Evolutionary conservation across 2,797 vertebrate species (phyloP), one percentile per base, ranked within the genome.

Genomic region (Remorina albescens): DNA sequence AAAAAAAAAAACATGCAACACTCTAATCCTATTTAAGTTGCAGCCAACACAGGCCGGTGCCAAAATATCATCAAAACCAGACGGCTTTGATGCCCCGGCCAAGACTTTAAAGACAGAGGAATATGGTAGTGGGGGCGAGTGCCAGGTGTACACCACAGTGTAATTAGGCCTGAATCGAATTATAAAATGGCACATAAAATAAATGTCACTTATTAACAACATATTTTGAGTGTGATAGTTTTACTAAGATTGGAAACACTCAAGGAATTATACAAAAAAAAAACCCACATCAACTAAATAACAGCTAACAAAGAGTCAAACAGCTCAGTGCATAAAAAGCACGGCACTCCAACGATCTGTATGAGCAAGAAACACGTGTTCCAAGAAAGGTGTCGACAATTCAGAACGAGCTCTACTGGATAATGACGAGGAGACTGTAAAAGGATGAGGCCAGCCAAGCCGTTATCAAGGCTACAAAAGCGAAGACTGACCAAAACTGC

Each of bases 1-100:
- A n/a, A n/a, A n/a, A n/a, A n/a, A n/a, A n/a, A n/a, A n/a, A n/a
- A n/a, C 78, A 60, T 83, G 89, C 84, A 86, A 89, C 76, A 85
- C 87, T 88, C 85, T 91, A 91, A 93, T 94, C 90, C 86, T 53
- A 84, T 93, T 94, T 93, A 91, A 92, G 81, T 88, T 85, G 82
- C 82, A 88, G 93, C 93, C 93, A 95, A 91, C 81, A 71, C 74
- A 68, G 84, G 62, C 61, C 56, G 54, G 75, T 92, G 94, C 94
- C 93, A 95, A 91, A 90, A 92, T 88, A 92, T 86, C 88, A 93
- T 94, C 90, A 93, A 91, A 94, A 90, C 68, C 90, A 89, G 80
- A 86, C 80, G 23, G 87, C 92, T 95, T 95, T 95, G 93, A 94
- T 93, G 88, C 84, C 77, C 19, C 11, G 77, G 93, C 94, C 93